Base-by-base conservation (phyloP, 2,888 invertebrate genomes). In the Lucinisca nassula region DNA sequence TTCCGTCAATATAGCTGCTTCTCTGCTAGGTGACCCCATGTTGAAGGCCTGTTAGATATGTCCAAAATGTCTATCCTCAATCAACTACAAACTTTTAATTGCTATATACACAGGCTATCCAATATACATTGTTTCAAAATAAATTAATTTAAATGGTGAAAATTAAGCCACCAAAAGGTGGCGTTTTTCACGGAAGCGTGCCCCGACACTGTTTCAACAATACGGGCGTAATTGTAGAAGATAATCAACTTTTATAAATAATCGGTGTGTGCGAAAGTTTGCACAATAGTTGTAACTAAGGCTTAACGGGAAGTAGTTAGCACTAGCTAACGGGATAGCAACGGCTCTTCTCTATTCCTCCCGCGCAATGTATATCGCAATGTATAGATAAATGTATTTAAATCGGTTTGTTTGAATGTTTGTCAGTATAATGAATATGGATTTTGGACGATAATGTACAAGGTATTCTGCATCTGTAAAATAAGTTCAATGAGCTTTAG, bases 321-420 rank as follows among this genome's bases (percentile, higher is more conserved):
- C 67, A 84, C 84, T 75, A 82, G 77, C 72, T 81, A 78, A 85
- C 83, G 79, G 83, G 83, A 79, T 94, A 92, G 93, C 88, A 87
- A 93, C 93, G 72, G 93, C 93, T 93, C 88, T 93, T 93, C 87
- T 49, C 21, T 87, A 87, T 24, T 84, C 82, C 90, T 58, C 92
- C 93, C 88, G 24, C 8, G n/a, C n/a, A n/a, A n/a, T n/a, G n/a
- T n/a, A n/a, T n/a, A n/a, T n/a, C n/a, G n/a, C n/a, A n/a, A n/a
- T n/a, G n/a, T n/a, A n/a, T n/a, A n/a, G n/a, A n/a, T n/a, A n/a
- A n/a, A n/a, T n/a, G n/a, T n/a, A n/a, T n/a, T n/a, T n/a, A n/a
- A n/a, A n/a, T n/a, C n/a, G n/a, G n/a, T n/a, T n/a, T n/a, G n/a
- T n/a, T n/a, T n/a, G n/a, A n/a, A n/a, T n/a, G n/a, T n/a, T n/a